Percentiles rank a stretch among this genome's conserved stretches.
These are phyloP conservation scores for Lobophora halterata DNA, from an alignment of 2,888 invertebrate species.

Conservation along the genomic window DNA sequence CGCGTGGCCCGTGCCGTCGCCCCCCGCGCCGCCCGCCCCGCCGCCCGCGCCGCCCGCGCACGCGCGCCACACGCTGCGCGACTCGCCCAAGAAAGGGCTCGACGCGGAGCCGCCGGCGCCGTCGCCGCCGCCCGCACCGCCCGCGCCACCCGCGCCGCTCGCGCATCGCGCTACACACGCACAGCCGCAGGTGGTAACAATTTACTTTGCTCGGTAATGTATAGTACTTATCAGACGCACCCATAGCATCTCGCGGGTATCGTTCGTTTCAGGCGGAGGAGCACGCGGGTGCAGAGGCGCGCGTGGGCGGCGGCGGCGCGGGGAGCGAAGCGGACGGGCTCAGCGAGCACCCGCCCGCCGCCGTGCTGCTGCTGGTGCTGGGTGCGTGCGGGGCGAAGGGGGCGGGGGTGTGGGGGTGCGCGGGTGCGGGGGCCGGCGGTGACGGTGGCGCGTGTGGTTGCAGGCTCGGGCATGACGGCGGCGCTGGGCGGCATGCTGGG, in stretches of 20 bases:
- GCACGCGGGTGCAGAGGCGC: constrained; percentile 22
- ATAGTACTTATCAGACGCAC: no score
- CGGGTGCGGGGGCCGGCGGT: not conserved
- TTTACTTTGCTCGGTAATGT: no score
- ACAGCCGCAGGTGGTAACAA: no score
- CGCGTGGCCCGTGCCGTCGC: constrained; percentile 64
- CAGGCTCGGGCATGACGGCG: constrained; percentile 89
- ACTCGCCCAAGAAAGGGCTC: constrained; percentile 64
- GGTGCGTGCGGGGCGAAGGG: constrained; percentile 62
- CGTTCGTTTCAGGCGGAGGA: no score
- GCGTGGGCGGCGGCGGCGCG: constrained; percentile 13
- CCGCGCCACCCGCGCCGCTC: constrained; percentile 17
- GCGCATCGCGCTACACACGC: constrained; percentile 18
- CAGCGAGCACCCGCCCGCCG: constrained; percentile 88
- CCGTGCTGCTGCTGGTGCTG: constrained; percentile 88
- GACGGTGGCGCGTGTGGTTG: no score
- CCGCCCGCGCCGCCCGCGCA: constrained; percentile 50
- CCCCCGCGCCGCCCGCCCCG: constrained; percentile 23
- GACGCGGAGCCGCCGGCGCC: constrained; percentile 18
- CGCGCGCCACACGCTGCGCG: constrained; percentile 57
- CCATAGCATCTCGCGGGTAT: no score
- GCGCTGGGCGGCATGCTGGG: constrained; percentile 90
- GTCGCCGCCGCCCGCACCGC: constrained; percentile 17
- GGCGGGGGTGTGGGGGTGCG: constrained; percentile 20
- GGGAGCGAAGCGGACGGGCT: constrained; percentile 73